Base-by-base conservation (phyloP, 2,113 vertebrate genomes). In the Maccullochella peelii region DNA sequence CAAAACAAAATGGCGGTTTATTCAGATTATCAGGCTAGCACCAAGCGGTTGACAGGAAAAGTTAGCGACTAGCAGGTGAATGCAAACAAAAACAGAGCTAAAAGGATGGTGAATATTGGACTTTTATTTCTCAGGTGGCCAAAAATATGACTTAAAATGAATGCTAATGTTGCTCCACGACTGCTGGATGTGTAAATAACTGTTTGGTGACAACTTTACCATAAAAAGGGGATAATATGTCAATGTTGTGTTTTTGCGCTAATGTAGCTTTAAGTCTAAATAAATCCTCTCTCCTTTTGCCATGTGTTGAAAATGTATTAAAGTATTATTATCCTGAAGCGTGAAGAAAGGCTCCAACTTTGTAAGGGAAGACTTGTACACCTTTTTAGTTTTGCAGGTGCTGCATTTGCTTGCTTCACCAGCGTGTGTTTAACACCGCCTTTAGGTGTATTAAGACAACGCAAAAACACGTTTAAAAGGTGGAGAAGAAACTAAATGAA, bases 361-460 rank as follows among this genome's bases (percentile, higher is more conserved):
- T 40, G 2, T 71, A 30, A 21, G 15, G 9, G 1, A 66, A 38
- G 20, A 11, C 0, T 8, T 67, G 78, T 42, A 23, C 68, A 82
- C 49, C 38, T 74, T 59, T 30, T 44, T 30, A 8, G 1, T 40
- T 65, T 44, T 44, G 49, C 30, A 77, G 55, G 50, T 66, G 36
- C 27, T 73, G 38, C 23, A 25, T 55, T 78, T 84, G 27, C 71
- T 77, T 79, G 68, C 47, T 50, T 87, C 2, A 57, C 2, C 69
- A 47, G 52, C 52, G 57, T 67, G 52, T 82, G 0, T 77, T 86
- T 63, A 63, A 55, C 83, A 42, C 66, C 58, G 75, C 63, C 50
- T 38, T 69, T 21, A 58, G 54, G 47, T 80, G 50, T 23, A 49
- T 68, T 58, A 76, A 72, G 21, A 30, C 38, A 21, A 73, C 5